Evolutionary conservation across 2,888 invertebrate genomes (phyloP).

Genomic region (Unio pictorum): DNA sequence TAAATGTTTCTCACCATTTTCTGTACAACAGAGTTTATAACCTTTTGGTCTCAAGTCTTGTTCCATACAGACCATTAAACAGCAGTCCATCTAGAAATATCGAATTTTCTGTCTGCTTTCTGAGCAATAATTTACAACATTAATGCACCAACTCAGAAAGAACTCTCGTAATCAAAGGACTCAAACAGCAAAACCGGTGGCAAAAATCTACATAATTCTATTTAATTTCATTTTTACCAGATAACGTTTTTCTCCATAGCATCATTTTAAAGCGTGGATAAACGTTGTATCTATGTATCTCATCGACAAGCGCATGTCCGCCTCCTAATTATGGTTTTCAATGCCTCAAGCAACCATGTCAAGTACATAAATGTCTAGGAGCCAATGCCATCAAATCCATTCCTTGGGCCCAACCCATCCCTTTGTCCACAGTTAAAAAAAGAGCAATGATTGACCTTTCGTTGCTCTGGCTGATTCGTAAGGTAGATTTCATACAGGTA

Average conservation of each 20-base stretch:
- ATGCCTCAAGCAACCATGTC: background rate
- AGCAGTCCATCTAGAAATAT: no score
- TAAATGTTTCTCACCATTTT: no score
- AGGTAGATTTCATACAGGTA: conserved; percentile 6
- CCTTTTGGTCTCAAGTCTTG: no score
- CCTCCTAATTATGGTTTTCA: background rate
- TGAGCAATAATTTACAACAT: no score
- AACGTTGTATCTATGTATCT: background rate
- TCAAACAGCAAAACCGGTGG: no score
- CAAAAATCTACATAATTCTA: conserved; percentile 26
- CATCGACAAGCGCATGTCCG: no score
- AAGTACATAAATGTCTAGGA: background rate
- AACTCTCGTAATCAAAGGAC: no score
- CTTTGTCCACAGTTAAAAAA: no score
- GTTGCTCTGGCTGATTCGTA: conserved; percentile 3
- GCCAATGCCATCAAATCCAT: background rate
- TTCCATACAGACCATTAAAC: no score
- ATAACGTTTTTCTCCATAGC: conserved; percentile 17
- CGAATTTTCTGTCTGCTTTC: no score
- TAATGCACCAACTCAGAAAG: no score
- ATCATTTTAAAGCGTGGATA: conserved; percentile 15
- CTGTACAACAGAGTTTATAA: no score
- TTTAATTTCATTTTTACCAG: conserved; percentile 15
- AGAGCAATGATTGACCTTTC: background rate
- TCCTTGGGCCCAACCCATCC: conserved; percentile 2